These are phyloP conservation scores for Volucella inanis DNA, from an alignment of 2,888 invertebrate genomes.

Conservation along the genomic window DNA sequence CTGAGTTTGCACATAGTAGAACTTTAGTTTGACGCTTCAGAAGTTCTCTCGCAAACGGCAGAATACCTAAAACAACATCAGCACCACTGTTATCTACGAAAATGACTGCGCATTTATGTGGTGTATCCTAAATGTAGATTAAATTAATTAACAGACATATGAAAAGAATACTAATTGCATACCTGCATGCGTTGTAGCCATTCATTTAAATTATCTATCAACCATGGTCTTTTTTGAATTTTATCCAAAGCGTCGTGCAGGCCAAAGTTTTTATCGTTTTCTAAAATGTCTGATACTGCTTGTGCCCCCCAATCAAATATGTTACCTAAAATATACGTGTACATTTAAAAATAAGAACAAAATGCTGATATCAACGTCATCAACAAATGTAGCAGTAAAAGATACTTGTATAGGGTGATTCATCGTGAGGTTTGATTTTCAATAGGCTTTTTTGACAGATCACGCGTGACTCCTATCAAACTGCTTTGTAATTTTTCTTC, in stretches of 20 bases:
- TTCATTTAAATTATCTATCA: constrained; percentile 92
- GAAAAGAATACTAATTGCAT: constrained; percentile 18
- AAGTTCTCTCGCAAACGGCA: constrained; percentile 95
- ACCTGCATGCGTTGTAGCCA: constrained; percentile 90
- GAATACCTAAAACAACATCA: constrained; percentile 95
- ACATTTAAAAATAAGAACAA: too few relatives aligned
- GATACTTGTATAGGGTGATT: too few relatives aligned
- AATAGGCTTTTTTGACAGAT: too few relatives aligned
- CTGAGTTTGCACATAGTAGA: constrained; percentile 95
- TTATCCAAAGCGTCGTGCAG: constrained; percentile 91
- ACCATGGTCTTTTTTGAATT: constrained; percentile 96
- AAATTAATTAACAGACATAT: constrained; percentile 71
- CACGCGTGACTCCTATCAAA: too few relatives aligned
- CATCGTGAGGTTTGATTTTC: too few relatives aligned
- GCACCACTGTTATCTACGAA: constrained; percentile 99
- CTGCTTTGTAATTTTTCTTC: too few relatives aligned
- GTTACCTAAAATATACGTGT: constrained; percentile 87
- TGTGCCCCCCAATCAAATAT: constrained; percentile 99
- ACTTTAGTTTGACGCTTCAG: constrained; percentile 93
- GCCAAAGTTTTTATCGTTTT: constrained; percentile 88
- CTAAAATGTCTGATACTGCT: constrained; percentile 93
- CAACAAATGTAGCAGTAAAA: too few relatives aligned
- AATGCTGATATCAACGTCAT: too few relatives aligned
- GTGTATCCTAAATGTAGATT: constrained; percentile 83
- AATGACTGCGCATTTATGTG: constrained; percentile 94